Evolutionary conservation across 1,140 invertebrate genomes (phyloP), one percentile per base, ranked within the genome.

Genomic region (Drosophila willistoni): DNA sequence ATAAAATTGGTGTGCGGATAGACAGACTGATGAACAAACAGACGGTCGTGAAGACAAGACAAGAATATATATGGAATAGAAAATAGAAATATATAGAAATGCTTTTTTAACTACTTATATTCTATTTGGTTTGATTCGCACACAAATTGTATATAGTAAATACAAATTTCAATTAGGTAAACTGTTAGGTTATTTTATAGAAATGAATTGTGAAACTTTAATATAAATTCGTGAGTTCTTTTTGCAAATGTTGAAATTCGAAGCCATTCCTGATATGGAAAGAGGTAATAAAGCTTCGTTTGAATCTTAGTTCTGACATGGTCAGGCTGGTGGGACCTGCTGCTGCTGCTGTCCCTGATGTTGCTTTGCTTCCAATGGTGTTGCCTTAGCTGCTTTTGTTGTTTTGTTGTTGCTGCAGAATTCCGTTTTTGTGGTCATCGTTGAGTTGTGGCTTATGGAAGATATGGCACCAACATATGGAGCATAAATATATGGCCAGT

Each of bases 401-500:
- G 64, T 61, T 0, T 55, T 78, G 82, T 13, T 73, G 66, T 29
- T 71, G 75, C 59, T 87, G 68, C 42, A 77, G 79, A 77, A 76
- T 83, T 86, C 79, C 76, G 79, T 77, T 51, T 29, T 51, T 68
- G 79, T 68, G 64, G 41, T 70, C 73, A 71, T 71, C 67, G 78
- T 87, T 82, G 79, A 89, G 76, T 89, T 87, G 84, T 87, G 83
- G 83, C 79, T 87, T 87, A 87, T 86, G 84, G 68, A 63, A 87
- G 83, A 87, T 87, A 89, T 83, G 84, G 84, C 84, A 80, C 69
- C 73, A 82, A 79, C 83, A 87, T 87, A 87, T 87, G 84, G 72
- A 76, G 84, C 84, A 89, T 82, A 87, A 89, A 86, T 83, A 86
- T 87, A 79, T 77, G 73, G 73, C 57, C 47, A 42, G 73, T 54